Evolutionary conservation across 2,797 vertebrate genomes (phyloP).

Genomic region (Yasuhikotakia modesta): DNA sequence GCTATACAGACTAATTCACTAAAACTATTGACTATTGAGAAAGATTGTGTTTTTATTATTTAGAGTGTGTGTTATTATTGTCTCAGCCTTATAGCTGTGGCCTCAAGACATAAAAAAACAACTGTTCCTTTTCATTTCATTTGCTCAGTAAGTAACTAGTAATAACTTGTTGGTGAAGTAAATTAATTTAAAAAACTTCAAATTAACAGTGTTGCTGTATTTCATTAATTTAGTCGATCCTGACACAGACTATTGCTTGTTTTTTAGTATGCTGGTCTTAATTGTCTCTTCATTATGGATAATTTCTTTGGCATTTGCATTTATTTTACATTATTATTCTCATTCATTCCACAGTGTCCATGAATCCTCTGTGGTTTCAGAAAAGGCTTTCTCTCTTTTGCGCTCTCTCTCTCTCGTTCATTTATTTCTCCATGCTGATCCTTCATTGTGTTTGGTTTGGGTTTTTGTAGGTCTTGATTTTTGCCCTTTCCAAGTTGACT

Average conservation of each 20-base stretch:
- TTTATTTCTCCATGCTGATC: slow-evolving; percentile 79
- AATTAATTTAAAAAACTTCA: no score
- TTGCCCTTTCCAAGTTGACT: slow-evolving; percentile 99
- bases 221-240: not conserved
- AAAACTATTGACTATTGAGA: no score
- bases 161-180: no score
- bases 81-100: no score
- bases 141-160: no score
- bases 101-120: no score
- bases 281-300: slow-evolving; percentile 5
- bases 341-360: slow-evolving; percentile 31
- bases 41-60: no score
- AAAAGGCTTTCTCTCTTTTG: slow-evolving; percentile 21
- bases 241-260: not conserved
- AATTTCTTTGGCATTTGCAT: not conserved
- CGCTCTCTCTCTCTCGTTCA: slow-evolving; percentile 38
- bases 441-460: slow-evolving; percentile 98
- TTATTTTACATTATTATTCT: not conserved
- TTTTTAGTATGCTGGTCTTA: slow-evolving; percentile 10
- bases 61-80: no score
- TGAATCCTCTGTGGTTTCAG: slow-evolving; percentile 22
- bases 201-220: no score
- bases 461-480: slow-evolving; percentile 99
- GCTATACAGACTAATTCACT: no score
- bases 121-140: no score